Base-by-base conservation (phyloP, 2,113 vertebrate genomes). In the Alosa alosa region DNA sequence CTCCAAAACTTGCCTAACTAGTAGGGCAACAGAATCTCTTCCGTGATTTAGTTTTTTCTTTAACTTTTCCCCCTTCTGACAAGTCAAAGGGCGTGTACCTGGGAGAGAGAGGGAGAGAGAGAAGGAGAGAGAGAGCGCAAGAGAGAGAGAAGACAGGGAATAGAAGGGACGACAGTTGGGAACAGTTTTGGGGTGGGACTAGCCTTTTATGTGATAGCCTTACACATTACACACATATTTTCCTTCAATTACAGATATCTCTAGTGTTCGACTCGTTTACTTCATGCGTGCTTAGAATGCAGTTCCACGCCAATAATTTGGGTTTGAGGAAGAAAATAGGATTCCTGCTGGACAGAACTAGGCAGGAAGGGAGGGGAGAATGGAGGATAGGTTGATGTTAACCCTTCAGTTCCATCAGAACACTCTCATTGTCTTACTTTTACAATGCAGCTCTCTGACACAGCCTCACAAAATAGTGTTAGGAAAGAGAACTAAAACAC, bases 21-120 rank as follows among this genome's bases (percentile, higher is more conserved):
- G 94, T 93, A 94, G 87, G 87, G 90, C 93, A 91, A 89, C 89
- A 91, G 88, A 94, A 89, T 88, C 93, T 95, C 95, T 96, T 96
- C 95, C 95, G 94, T 94, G 94, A 95, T 94, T 95, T 93, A 84
- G 85, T 55, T 6, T 91, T 90, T 91, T 91, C 88, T 89, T 85
- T 11, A 94, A 91, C 85, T 91, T 92, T 89, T 88, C 87, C 46
- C 92, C 91, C 82, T 81, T 47, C 89, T 93, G 90, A 94, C 94
- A 94, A 94, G 92, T 94, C 93, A 94, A 94, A 95, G 94, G 95
- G 95, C 95, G 95, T 95, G 94, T 92, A 94, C 94, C 91, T 93
- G 93, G 91, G 87, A 89, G 90, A 92, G 87, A 41, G 90, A 85
- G 87, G 90, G 90, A 88, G 85, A 13, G 90, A n/a, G 84, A 84